Conservation (phyloP, 2,113 vertebrate species). For the Mustela lutreola region DNA sequence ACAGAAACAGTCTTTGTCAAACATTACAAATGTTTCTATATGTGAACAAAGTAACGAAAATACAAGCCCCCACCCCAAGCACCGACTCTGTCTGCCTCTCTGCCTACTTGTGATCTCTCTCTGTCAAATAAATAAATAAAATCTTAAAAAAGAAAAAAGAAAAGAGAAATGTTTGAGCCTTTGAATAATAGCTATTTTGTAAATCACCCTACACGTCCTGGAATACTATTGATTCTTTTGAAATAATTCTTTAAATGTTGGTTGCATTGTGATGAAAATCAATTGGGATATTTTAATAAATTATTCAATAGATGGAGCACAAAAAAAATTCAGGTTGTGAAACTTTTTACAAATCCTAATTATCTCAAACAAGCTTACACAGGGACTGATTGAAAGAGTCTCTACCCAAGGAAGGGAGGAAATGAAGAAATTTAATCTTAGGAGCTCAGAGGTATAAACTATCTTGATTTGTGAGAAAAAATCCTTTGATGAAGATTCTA, state of each 20-base stretch:
- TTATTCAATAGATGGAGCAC: constrained; percentile 40
- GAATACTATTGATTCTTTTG: background rate
- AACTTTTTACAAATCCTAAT: constrained; percentile 48
- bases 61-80: accelerated
- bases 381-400: background rate
- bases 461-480: background rate
- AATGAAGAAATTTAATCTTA: constrained; percentile 57
- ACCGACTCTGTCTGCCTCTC: no score
- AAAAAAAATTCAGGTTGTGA: constrained; percentile 36
- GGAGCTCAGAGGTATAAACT: background rate
- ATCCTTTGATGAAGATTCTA: constrained; percentile 14
- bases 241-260: constrained; percentile 27
- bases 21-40: constrained; percentile 47
- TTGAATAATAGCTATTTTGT: background rate
- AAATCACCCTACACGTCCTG: background rate
- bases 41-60: constrained; percentile 13
- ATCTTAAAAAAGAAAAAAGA: no score
- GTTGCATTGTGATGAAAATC: constrained; percentile 60
- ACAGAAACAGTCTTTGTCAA: background rate
- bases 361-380: constrained; percentile 44
- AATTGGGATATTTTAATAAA: constrained; percentile 66
- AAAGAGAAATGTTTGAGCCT: constrained; percentile 4
- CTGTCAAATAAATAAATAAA: no score
- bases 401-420: constrained; percentile 26
- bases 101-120: no score